Evolutionary conservation across 1,140 invertebrate genomes (phyloP).

Genomic region (Drosophila willistoni): DNA sequence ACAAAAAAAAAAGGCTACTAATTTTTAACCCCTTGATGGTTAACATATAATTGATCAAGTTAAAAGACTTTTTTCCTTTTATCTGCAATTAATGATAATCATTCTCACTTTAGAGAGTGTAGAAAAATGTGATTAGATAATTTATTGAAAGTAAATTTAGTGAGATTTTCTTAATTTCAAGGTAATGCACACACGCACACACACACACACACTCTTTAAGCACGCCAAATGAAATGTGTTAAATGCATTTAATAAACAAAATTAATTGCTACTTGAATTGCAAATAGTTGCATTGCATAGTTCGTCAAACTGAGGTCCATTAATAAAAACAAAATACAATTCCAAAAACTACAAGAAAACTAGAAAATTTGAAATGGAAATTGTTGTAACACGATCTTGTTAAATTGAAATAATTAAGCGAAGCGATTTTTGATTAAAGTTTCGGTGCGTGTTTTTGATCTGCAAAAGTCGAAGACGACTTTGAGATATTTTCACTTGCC

Average conservation of each 20-base stretch:
- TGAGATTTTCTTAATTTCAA: neutral
- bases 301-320: conserved; percentile 45
- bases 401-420: conserved; percentile 5
- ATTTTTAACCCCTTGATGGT: too few species aligned
- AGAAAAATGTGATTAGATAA: neutral
- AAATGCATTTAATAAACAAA: conserved; percentile 46
- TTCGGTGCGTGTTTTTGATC: neutral
- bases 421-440: neutral
- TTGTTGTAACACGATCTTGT: conserved; percentile 9
- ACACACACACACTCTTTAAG: neutral
- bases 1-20: too few species aligned
- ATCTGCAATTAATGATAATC: too few species aligned
- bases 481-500: conserved; percentile 8
- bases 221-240: conserved; percentile 28
- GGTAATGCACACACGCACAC: conserved; percentile 5
- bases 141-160: conserved; percentile 6
- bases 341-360: conserved; percentile 1
- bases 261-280: conserved; percentile 50
- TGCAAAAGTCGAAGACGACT: neutral
- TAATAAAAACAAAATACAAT: conserved; percentile 19
- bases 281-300: conserved; percentile 34
- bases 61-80: too few species aligned
- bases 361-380: conserved; percentile 29
- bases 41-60: too few species aligned
- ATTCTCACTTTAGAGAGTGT: neutral